phyloP scores from a whole-genome alignment of 2,113 vertebrate species.

The Dipodomys stephensi region DNA sequence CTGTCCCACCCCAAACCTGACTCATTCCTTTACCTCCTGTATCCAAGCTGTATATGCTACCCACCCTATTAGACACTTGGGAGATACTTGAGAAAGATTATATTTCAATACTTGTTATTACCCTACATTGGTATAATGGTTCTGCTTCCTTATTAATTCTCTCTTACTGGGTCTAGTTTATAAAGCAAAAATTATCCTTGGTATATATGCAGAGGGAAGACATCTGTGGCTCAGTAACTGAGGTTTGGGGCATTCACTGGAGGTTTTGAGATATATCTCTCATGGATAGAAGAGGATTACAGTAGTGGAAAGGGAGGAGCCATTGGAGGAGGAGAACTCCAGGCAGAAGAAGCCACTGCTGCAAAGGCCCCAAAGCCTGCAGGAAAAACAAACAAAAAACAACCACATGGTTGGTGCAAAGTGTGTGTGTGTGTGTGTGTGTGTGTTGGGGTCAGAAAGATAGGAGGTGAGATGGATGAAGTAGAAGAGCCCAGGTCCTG shows the following conservation, averaged over 20 bases:
- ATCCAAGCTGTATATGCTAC: not conserved
- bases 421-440: no score
- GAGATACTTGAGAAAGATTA: not conserved
- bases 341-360: not conserved
- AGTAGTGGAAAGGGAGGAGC: not conserved
- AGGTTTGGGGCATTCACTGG: not conserved
- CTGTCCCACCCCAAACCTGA: not conserved
- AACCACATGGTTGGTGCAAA: not conserved
- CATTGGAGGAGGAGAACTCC: not conserved
- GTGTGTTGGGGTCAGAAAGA: not conserved
- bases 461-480: not conserved
- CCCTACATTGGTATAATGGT: not conserved
- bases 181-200: not conserved
- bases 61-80: not conserved
- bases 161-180: not conserved
- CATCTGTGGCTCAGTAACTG: not conserved
- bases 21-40: not conserved
- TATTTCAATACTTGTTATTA: not conserved
- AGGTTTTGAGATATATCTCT: no score
- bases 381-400: not conserved
- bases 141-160: not conserved
- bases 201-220: not conserved
- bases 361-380: not conserved
- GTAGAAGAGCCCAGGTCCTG: fast-evolving
- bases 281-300: not conserved